These are phyloP conservation scores for Macrotis lagotis DNA, from an alignment of 2,113 vertebrate species.

Conservation along the genomic window DNA sequence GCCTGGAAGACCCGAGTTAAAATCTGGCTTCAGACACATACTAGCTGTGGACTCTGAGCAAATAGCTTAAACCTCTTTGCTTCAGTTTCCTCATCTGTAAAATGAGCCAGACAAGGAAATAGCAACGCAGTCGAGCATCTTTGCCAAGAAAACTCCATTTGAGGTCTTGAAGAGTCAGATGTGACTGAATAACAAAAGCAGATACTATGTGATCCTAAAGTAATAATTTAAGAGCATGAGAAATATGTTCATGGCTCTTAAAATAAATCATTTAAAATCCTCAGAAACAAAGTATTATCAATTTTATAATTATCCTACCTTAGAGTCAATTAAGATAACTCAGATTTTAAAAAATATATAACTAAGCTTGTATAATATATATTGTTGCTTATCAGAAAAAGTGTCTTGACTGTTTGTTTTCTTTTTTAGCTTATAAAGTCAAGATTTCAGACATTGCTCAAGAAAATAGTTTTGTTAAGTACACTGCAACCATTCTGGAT, in stretches of 20 bases:
- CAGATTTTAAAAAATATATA: background rate
- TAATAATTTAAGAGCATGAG: background rate
- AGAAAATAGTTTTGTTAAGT: conserved; percentile 90
- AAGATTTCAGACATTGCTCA: conserved; percentile 80
- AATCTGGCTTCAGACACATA: background rate
- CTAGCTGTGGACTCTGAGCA: background rate
- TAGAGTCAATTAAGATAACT: background rate
- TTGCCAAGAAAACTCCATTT: background rate
- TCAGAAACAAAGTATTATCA: background rate
- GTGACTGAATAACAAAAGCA: background rate
- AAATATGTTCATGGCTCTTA: background rate
- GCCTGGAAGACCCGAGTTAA: background rate
- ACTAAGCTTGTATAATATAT: background rate
- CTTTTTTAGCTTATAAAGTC: conserved; percentile 86
- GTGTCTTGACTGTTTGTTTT: background rate
- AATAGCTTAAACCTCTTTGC: background rate
- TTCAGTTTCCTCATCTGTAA: background rate
- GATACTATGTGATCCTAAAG: background rate
- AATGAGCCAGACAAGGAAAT: background rate
- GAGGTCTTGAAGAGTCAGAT: background rate
- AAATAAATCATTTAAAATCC: background rate
- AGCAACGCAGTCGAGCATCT: background rate
- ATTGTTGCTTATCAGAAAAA: background rate
- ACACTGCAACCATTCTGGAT: conserved; percentile 86
- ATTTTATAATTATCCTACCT: background rate